Base-by-base conservation (phyloP, 2,113 vertebrate species). In the Octodon degus region DNA sequence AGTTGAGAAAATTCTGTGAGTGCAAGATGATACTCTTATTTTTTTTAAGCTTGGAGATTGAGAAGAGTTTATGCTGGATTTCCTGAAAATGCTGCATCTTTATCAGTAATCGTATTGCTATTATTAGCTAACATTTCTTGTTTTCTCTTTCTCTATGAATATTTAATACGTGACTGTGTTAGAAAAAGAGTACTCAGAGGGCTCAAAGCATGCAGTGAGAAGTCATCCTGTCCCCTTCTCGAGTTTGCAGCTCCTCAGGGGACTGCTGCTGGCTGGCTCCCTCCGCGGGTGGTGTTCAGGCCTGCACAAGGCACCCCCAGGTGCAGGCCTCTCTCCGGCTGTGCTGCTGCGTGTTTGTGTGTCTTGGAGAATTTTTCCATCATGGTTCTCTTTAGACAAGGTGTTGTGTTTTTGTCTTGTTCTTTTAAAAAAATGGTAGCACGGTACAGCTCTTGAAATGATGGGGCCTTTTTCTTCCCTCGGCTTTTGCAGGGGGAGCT, bases 141-240 rank as follows among this genome's bases (percentile, higher is more conserved):
- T 74, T 91, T 92, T 25, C 53, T 37, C 58, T 63, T 24, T 97
- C 27, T 58, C 92, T 93, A 16, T 68, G 60, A 89, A 37, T 89
- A 43, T 58, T 90, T 47, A 83, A 68, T 83, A 34, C 25, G 34
- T n/a, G 72, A 7, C 24, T 43, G 27, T 55, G 17, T 77, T 68
- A 32, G 58, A 94, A 76, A 43, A 94, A 76, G n/a, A 43, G 62
- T 55, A 77, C 68, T 10, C 22, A 24, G 76, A 90, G 74, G 87
- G 76, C 63, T 82, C 47, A 27, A 40, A 85, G 37, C 34, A 32
- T 63, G 27, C 14, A 37, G 0, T 60, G 60, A 47, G 60, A 93
- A 89, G 34, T 82, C 89, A 47, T 72, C 74, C 90, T 12, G 2
- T 81, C 82, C 37, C 67, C n/a, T 81, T 50, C 86, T 72, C 1